These are phyloP conservation scores for Abramis brama DNA, from an alignment of 2,113 vertebrate species.

Conservation along the genomic window DNA sequence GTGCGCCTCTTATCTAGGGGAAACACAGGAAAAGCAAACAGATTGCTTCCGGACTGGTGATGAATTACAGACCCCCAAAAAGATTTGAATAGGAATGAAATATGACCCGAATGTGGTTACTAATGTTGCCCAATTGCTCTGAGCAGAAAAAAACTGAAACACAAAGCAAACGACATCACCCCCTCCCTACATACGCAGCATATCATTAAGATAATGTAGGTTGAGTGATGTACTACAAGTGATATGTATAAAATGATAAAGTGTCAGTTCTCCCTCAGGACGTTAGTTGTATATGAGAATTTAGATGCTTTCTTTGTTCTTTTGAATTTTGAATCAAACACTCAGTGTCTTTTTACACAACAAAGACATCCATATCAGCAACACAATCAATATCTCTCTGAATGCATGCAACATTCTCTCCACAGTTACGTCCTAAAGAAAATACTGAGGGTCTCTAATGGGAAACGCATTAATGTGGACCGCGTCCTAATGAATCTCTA, in stretches of 20 bases:
- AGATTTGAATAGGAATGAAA: constrained; percentile 9
- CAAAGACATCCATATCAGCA: not conserved
- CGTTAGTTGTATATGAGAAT: not conserved
- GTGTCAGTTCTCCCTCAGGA: not conserved
- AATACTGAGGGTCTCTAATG: not conserved
- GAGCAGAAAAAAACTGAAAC: not conserved
- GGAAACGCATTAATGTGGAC: constrained; percentile 1
- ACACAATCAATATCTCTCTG: not conserved
- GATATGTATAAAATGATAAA: not conserved
- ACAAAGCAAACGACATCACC: not conserved
- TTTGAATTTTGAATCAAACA: not conserved
- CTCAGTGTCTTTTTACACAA: not conserved
- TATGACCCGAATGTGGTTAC: constrained; percentile 8
- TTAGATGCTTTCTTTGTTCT: not conserved
- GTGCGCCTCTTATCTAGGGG: constrained; percentile 15
- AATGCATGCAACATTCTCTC: not conserved
- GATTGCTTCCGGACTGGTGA: constrained; percentile 28
- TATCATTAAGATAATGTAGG: constrained; percentile 33
- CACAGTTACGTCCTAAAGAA: not conserved
- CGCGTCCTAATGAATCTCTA: constrained; percentile 60
- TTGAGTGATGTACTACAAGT: constrained; percentile 27
- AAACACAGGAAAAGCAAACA: constrained; percentile 39
- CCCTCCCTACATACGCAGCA: not conserved
- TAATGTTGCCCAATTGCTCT: constrained; percentile 24
- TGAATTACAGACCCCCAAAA: constrained; percentile 43